Percentiles rank a stretch among this genome's conserved stretches.
Conservation (phyloP, 2,888 invertebrate genomes). For the Calameuta filiformis region DNA sequence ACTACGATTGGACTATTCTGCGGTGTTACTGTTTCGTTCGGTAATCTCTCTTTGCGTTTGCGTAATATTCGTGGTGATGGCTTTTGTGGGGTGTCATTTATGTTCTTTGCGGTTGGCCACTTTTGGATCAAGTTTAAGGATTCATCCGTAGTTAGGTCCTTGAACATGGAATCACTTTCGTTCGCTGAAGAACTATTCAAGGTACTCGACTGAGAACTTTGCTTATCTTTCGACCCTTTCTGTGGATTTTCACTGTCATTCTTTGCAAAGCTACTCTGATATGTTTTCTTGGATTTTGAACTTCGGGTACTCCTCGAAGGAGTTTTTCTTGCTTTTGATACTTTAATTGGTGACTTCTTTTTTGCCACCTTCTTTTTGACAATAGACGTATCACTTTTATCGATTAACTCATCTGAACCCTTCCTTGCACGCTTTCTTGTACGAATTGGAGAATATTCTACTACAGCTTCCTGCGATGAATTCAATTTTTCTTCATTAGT, state of each 20-base stretch:
- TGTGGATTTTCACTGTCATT: slow-evolving; percentile 21
- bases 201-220: not conserved
- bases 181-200: not conserved
- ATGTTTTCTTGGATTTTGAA: not conserved
- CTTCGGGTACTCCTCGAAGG: not conserved
- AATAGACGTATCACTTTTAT: not conserved
- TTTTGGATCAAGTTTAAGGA: slow-evolving; percentile 3
- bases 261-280: not conserved
- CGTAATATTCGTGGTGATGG: slow-evolving; percentile 9
- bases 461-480: not conserved
- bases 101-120: slow-evolving; percentile 9
- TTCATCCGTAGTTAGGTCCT: not conserved
- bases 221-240: slow-evolving; percentile 4
- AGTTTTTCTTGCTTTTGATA: not conserved
- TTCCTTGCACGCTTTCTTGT: slow-evolving; percentile 26
- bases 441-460: slow-evolving; percentile 9
- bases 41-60: slow-evolving; percentile 2
- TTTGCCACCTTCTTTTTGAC: not conserved
- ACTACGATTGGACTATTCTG: slow-evolving; percentile 48
- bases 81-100: slow-evolving; percentile 3
- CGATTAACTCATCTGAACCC: slow-evolving; percentile 16
- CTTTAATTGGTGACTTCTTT: not conserved
- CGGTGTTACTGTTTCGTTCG: slow-evolving; percentile 37
- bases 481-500: not conserved
- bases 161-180: not conserved